These are phyloP conservation scores for Ophonus ardosiacus DNA, from an alignment of 2,888 invertebrate species.

Conservation along the genomic window DNA sequence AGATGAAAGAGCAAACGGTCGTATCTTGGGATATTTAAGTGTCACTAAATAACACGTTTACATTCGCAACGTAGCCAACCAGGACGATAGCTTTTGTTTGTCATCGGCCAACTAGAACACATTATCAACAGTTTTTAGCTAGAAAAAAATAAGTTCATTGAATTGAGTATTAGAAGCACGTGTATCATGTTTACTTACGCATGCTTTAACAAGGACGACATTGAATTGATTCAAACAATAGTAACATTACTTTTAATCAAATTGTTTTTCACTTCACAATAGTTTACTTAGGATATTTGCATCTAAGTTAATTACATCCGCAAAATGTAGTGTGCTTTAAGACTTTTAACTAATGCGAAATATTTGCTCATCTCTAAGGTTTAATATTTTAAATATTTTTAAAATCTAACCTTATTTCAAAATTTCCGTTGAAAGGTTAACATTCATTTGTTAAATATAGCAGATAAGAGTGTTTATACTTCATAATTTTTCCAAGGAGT, in stretches of 20 bases:
- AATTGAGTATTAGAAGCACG: slow-evolving; percentile 22
- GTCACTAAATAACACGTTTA: slow-evolving; percentile 9
- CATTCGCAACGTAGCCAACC: slow-evolving; percentile 33
- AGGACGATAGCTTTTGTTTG: slow-evolving; percentile 44
- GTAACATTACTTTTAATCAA: not conserved
- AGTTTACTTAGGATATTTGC: not conserved
- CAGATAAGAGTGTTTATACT: no score
- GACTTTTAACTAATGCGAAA: no score
- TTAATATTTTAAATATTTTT: no score
- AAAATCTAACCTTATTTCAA: no score
- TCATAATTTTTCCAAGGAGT: no score
- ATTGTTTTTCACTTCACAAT: not conserved
- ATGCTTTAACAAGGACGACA: slow-evolving; percentile 18
- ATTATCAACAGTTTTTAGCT: slow-evolving; percentile 35
- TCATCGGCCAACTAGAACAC: slow-evolving; percentile 47
- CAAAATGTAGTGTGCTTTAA: no score
- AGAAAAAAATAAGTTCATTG: slow-evolving; percentile 41
- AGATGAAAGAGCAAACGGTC: not conserved
- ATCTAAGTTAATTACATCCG: no score
- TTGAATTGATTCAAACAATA: not conserved
- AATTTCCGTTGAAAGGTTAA: no score
- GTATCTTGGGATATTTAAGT: not conserved
- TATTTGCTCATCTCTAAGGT: no score
- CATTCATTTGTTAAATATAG: no score
- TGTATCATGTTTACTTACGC: slow-evolving; percentile 14